A percentile compares a stretch with the other conserved stretches of the same genome.
phyloP scores from a whole-genome alignment of 2,797 vertebrate species.

The Podarcis siculus region DNA sequence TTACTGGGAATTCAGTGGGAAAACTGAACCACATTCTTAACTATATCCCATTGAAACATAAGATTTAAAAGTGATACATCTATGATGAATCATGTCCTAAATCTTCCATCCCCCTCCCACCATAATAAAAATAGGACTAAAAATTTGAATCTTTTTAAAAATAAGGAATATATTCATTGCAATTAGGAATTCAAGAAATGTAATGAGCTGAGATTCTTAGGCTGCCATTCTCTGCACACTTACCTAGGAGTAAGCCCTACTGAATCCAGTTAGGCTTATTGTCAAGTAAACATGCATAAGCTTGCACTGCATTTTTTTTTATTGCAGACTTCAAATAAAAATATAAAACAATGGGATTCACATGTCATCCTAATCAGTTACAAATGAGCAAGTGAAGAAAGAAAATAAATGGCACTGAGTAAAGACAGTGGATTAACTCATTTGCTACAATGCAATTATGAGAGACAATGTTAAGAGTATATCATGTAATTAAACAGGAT shows the following conservation, averaged over 20 bases:
- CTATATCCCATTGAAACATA: background rate
- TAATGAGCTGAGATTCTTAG: background rate
- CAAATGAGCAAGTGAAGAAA: background rate
- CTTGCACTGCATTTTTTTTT: background rate
- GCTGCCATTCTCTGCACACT: background rate
- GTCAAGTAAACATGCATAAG: background rate
- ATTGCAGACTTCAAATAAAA: background rate
- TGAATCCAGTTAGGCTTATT: background rate
- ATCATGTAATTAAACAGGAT: constrained; percentile 9
- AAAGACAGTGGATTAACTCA: background rate
- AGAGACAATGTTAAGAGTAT: background rate
- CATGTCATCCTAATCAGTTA: background rate
- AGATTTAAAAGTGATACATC: background rate
- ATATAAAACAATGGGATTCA: background rate
- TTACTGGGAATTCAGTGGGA: background rate
- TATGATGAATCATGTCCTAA: background rate
- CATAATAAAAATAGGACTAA: background rate
- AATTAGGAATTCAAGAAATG: background rate
- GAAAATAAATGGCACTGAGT: background rate
- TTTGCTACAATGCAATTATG: background rate
- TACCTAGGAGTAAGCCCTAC: background rate
- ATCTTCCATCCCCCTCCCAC: background rate
- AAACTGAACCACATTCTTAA: background rate
- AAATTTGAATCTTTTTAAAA: background rate
- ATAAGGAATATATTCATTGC: background rate